Percentiles rank a stretch among this genome's conserved stretches.
Conservation (phyloP, 2,113 vertebrate genomes). For the Dicerorhinus sumatrensis region DNA sequence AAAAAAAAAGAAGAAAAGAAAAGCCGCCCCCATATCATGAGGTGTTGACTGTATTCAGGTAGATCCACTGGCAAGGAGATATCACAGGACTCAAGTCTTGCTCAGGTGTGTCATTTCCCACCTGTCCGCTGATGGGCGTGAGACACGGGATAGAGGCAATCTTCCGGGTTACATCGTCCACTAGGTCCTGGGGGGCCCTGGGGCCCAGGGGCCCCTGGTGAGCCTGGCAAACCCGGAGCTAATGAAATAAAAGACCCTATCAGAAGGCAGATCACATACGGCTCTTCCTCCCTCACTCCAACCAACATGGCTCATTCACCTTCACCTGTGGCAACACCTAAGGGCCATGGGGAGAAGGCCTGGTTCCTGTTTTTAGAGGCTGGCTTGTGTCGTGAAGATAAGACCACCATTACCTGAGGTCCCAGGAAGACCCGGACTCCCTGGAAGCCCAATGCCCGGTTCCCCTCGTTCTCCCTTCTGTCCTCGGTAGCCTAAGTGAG, state of each 20-base stretch:
- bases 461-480: conserved; percentile 99
- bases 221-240: conserved; percentile 87
- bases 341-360: neutral
- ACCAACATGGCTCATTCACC: neutral
- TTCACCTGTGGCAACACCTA: neutral
- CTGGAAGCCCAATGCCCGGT: conserved; percentile 94
- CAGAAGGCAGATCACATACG: conserved; percentile 33
- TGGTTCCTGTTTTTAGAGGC: neutral
- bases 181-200: conserved; percentile 91
- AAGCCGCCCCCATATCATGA: conserved; percentile 59
- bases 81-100: conserved; percentile 62
- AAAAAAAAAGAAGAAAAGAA: conserved; percentile 45
- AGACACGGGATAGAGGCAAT: conserved; percentile 89
- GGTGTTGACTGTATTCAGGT: conserved; percentile 18
- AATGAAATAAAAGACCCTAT: conserved; percentile 85
- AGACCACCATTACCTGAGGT: conserved; percentile 90
- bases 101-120: conserved; percentile 76
- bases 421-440: conserved; percentile 92
- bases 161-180: conserved; percentile 92
- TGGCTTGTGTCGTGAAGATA: neutral
- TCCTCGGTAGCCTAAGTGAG: conserved; percentile 94
- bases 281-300: neutral
- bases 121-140: conserved; percentile 82
- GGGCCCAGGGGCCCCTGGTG: conserved; percentile 85
- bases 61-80: conserved; percentile 51